Evolutionary conservation across 2,888 invertebrate genomes (phyloP), one percentile per base, ranked within the genome.

Genomic region (Axea sp.): DNA sequence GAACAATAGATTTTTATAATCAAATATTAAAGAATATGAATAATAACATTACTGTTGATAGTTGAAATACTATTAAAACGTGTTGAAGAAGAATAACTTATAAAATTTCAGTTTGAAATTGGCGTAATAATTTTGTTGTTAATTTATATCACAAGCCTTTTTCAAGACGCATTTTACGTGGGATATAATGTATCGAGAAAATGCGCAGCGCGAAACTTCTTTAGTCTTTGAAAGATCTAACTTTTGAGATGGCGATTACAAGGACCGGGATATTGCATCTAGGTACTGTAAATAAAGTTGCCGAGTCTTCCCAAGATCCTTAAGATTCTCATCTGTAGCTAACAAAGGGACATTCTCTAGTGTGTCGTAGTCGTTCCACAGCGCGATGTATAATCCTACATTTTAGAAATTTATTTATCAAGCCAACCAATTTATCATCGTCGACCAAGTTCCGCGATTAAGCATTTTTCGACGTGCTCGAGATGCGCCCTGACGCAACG

Each of bases 231-330:
- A 28, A 41, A 57, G 65, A 67, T 65, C 30, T 47, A 37, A 67
- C 47, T 67, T 67, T 55, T 55, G 47, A 55, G 53, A 55, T 47
- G 65, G 65, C 65, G 65, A 67, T 55, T 57, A 26, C 53, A 14
- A 35, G 43, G 43, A 69, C 69, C 71, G 64, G 71, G 64, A 71
- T 71, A 71, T 71, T 71, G 71, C 55, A 60, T 60, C 69, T 15
- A 53, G 45, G 47, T 55, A 31, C 60, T n/a, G 60, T 60, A 71
- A 71, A 71, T 62, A 71, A 62, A 71, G 62, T 71, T 60, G 45
- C 65, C 45, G 60, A 47, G 53, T 60, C 45, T 68, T 62, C 62
- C 53, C 71, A 47, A 71, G 62, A 71, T 62, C 71, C 49, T 69
- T 47, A 60, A 71, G 71, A 71, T 64, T 64, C 55, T 45, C 71